A percentile compares a stretch with the other conserved stretches of the same genome.
Evolutionary conservation across 2,113 vertebrate species (phyloP).

Genomic region (Gymnorhina tibicen): DNA sequence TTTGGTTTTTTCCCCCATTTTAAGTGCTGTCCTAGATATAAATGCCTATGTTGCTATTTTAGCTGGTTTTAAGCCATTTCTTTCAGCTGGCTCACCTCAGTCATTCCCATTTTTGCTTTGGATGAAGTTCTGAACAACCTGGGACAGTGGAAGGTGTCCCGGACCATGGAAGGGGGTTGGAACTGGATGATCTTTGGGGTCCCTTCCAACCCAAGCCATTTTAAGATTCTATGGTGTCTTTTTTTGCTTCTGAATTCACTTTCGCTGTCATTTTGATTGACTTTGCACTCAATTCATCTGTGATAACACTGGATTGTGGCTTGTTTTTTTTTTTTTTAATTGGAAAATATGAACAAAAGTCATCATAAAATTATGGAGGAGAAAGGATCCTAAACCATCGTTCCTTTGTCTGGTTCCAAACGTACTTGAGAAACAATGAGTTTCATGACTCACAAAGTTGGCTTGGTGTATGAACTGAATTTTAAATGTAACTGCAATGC

Average conservation of each 20-base stretch:
- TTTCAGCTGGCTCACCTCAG: not conserved
- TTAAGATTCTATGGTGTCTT: accelerated
- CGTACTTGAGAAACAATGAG: slow-evolving; percentile 60
- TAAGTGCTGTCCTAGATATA: not conserved
- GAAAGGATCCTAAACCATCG: not conserved
- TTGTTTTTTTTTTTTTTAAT: not conserved
- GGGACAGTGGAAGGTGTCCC: not conserved
- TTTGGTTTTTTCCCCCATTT: not conserved
- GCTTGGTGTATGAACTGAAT: slow-evolving; percentile 58
- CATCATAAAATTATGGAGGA: not conserved
- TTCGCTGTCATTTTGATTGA: not conserved
- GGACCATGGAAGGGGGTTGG: not conserved
- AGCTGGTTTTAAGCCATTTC: not conserved
- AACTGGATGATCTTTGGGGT: not conserved
- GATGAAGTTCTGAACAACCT: not conserved
- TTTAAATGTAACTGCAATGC: slow-evolving; percentile 72
- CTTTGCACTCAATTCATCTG: not conserved
- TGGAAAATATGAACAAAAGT: not conserved
- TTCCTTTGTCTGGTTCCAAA: slow-evolving; percentile 27
- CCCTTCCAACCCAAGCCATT: not conserved
- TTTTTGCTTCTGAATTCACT: not conserved
- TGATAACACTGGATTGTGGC: not conserved
- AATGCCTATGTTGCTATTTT: not conserved
- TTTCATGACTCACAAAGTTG: slow-evolving; percentile 64
- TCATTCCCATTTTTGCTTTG: not conserved